Conservation (phyloP, 2,888 invertebrate genomes). For the Acronicta aceris region DNA sequence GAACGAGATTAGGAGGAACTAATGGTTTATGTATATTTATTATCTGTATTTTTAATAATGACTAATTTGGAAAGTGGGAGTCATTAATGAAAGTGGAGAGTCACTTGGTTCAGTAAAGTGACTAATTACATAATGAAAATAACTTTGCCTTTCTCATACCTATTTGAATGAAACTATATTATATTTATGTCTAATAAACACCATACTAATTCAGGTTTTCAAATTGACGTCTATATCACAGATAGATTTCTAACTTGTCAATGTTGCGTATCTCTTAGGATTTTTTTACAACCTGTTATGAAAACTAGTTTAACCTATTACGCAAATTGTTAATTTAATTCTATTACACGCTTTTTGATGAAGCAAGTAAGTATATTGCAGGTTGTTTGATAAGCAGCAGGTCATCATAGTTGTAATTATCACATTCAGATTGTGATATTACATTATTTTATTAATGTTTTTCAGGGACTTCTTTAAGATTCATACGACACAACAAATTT, state of each 20-base stretch:
- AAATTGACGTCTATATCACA: slow-evolving; percentile 20
- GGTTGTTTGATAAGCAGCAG: slow-evolving; percentile 28
- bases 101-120: slow-evolving; percentile 10
- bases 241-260: slow-evolving; percentile 29
- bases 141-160: slow-evolving; percentile 9
- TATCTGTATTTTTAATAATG: slow-evolving; percentile 28
- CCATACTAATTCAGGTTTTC: slow-evolving; percentile 25
- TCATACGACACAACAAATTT: slow-evolving; percentile 10
- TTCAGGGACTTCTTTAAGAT: slow-evolving; percentile 25
- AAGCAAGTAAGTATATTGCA: slow-evolving; percentile 38
- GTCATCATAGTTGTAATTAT: slow-evolving; percentile 35
- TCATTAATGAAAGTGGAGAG: slow-evolving; percentile 49
- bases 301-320: slow-evolving; percentile 47
- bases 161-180: slow-evolving; percentile 21
- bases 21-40: background rate
- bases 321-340: slow-evolving; percentile 46
- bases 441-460: slow-evolving; percentile 22
- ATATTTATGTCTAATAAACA: slow-evolving; percentile 9
- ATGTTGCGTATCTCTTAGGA: slow-evolving; percentile 37
- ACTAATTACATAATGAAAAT: slow-evolving; percentile 34
- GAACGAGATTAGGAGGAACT: background rate
- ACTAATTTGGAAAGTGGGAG: slow-evolving; percentile 41
- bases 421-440: slow-evolving; percentile 25
- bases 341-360: slow-evolving; percentile 21
- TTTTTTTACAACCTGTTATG: slow-evolving; percentile 45